These are phyloP conservation scores for Peribatodes rhomboidaria DNA, from an alignment of 2,888 invertebrate genomes.

Conservation along the genomic window DNA sequence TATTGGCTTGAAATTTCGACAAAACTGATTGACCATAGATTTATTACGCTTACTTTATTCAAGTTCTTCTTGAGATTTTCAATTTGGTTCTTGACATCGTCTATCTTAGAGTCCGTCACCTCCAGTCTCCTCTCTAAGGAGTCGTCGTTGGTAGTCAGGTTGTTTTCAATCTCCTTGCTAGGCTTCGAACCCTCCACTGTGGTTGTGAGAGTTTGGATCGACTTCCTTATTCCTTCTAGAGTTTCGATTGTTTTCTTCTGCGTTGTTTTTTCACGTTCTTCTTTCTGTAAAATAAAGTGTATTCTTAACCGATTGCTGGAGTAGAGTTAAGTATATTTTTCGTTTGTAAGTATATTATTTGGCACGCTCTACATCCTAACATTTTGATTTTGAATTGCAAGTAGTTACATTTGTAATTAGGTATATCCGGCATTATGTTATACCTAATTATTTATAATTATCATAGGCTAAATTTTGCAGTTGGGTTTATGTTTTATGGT, in stretches of 20 bases:
- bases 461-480: too few species aligned
- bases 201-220: slow-evolving; percentile 63
- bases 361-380: too few species aligned
- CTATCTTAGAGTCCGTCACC: slow-evolving; percentile 73
- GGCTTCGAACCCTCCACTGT: slow-evolving; percentile 57
- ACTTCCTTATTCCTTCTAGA: slow-evolving; percentile 76
- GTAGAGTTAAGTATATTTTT: too few species aligned
- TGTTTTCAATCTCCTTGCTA: slow-evolving; percentile 62
- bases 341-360: too few species aligned
- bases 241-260: slow-evolving; percentile 88
- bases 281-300: slow-evolving; percentile 79
- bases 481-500: too few species aligned
- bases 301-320: too few species aligned
- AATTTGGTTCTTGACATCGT: slow-evolving; percentile 71
- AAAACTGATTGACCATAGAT: too few species aligned
- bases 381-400: too few species aligned
- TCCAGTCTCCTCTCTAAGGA: slow-evolving; percentile 66
- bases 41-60: slow-evolving; percentile 66
- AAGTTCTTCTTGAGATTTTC: slow-evolving; percentile 68
- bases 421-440: too few species aligned
- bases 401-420: too few species aligned
- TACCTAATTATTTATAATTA: too few species aligned
- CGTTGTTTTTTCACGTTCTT: slow-evolving; percentile 88
- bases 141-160: slow-evolving; percentile 64
- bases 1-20: too few species aligned